A percentile compares a stretch with the other conserved stretches of the same genome.
phyloP scores from a whole-genome alignment of 2,113 vertebrate genomes.

The Macheiramphus alcinus region DNA sequence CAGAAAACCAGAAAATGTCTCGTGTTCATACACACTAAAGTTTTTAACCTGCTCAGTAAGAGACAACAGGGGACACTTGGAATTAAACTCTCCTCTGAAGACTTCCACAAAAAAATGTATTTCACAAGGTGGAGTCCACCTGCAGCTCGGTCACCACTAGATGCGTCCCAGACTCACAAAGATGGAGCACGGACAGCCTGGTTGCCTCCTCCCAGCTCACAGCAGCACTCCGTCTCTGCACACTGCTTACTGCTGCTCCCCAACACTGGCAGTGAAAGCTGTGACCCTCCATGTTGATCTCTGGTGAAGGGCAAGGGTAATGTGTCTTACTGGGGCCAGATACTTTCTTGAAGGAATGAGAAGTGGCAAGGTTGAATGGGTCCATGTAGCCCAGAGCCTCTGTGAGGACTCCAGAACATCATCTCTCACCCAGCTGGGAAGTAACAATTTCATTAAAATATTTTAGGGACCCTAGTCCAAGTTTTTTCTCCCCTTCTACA shows the following conservation, averaged over 20 bases:
- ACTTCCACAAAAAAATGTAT: neutral
- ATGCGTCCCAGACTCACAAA: neutral
- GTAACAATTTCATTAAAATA: neutral
- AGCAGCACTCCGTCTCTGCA: neutral
- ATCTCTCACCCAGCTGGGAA: neutral
- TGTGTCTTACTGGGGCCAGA: rapidly evolving
- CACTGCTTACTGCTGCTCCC: rapidly evolving
- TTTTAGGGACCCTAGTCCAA: neutral
- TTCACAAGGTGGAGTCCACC: neutral
- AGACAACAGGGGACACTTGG: neutral
- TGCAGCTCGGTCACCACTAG: neutral
- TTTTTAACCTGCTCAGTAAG: neutral
- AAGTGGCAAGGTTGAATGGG: neutral
- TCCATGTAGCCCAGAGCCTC: neutral
- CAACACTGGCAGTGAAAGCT: neutral
- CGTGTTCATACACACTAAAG: neutral
- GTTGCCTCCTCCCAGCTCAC: neutral
- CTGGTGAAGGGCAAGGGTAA: neutral
- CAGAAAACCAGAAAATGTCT: neutral
- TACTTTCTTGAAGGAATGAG: neutral
- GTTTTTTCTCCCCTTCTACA: neutral
- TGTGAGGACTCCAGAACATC: neutral
- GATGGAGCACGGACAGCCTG: rapidly evolving
- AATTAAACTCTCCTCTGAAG: neutral
- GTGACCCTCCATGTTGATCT: neutral